Base-by-base conservation (phyloP, 2,113 vertebrate species). In the Leptobrachium leishanense region DNA sequence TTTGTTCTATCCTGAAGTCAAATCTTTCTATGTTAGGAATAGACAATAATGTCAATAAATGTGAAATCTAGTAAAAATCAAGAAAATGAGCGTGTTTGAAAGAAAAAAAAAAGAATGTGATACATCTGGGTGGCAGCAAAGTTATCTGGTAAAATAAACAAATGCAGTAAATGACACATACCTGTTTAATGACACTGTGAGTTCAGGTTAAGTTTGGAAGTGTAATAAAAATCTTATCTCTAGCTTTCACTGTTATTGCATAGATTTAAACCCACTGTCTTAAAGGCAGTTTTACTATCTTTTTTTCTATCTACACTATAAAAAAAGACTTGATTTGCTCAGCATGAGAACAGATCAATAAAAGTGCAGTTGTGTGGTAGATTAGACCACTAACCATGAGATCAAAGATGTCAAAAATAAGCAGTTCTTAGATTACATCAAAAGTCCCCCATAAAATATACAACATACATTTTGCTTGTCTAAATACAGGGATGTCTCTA, bases 331-430 rank as follows among this genome's bases (percentile, higher is more conserved):
- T 93, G 91, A 95, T 95, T 96, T 95, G 90, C 93, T 94, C 90
- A 92, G 93, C 92, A 93, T 92, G 92, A 95, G 92, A 95, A 94
- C 89, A 95, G 93, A 96, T 97, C 95, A 95, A 96, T 96, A 93
- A 95, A 95, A 94, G 88, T 84, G 85, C 88, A 93, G 89, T 91
- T 92, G 89, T 88, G 93, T 87, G 88, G 83, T 80, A 90, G 91
- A 93, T 93, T 90, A 90, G 88, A 90, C 90, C 88, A 89, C 92
- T 91, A 91, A 90, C 90, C 89, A 76, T 70, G 87, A 94, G 91
- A 93, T 95, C 91, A 94, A 93, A 95, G 92, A 94, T 93, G 89
- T 87, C 90, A 90, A 91, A 89, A 92, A 90, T 83, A 87, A 88
- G 84, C 88, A 88, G 89, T 83, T 90, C 83, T 88, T 88, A 75